Evolutionary conservation across 2,113 vertebrate species (phyloP).

Genomic region (Rhizomys pruinosus): DNA sequence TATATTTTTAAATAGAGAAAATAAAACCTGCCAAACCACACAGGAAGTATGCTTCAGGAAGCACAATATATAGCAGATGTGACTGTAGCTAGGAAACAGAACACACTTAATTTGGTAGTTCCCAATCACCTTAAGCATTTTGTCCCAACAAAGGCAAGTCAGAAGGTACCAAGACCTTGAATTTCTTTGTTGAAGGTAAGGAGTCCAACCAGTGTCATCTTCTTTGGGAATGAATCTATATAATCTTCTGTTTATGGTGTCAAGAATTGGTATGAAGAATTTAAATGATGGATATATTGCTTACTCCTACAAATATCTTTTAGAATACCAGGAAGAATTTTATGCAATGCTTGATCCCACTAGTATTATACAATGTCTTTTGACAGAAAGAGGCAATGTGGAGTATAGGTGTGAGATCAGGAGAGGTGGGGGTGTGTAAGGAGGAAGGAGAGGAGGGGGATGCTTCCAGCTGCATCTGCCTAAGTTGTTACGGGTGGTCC

Average conservation of each 20-base stretch:
- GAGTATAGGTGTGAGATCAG: background rate
- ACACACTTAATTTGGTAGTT: background rate
- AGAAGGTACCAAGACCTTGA: background rate
- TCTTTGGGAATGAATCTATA: slow-evolving; percentile 2
- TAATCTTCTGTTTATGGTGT: background rate
- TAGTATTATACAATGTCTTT: background rate
- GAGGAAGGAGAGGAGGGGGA: background rate
- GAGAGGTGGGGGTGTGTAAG: too few relatives aligned
- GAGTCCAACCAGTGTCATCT: background rate
- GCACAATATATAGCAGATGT: background rate
- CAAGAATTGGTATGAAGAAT: background rate
- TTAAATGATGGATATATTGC: background rate
- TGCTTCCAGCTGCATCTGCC: slow-evolving; percentile 28
- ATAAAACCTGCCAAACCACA: background rate
- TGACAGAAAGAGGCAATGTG: background rate
- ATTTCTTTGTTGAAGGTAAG: background rate
- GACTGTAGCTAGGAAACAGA: background rate
- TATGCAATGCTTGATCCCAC: background rate
- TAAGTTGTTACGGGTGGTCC: background rate
- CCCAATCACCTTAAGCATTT: background rate
- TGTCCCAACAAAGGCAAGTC: background rate
- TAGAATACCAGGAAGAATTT: slow-evolving; percentile 34
- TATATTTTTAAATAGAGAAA: slow-evolving; percentile 26
- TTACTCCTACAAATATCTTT: background rate
- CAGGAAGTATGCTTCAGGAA: background rate